phyloP scores from a whole-genome alignment of 2,113 vertebrate genomes.

The Cephalopholis sonnerati region DNA sequence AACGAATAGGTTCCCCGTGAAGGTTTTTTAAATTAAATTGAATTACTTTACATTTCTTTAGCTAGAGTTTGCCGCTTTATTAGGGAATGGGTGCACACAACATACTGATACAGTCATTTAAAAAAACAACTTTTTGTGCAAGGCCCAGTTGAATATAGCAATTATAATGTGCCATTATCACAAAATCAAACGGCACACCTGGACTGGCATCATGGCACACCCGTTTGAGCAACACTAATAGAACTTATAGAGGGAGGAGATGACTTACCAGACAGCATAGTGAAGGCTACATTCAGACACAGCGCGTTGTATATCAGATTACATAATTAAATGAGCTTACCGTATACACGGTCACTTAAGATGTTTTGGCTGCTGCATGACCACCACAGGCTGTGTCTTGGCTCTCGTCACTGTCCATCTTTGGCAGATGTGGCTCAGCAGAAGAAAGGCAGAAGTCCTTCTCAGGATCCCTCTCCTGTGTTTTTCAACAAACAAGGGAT shows the following conservation, averaged over 20 bases:
- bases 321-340: constrained; percentile 27
- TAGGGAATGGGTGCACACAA: no score
- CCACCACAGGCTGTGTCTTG: constrained; percentile 11
- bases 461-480: neutral
- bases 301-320: constrained; percentile 30
- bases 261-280: neutral
- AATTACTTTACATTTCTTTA: no score
- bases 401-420: constrained; percentile 9
- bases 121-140: no score
- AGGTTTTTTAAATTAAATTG: no score
- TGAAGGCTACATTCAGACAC: constrained; percentile 16
- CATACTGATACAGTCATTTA: no score
- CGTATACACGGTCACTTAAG: constrained; percentile 28
- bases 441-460: neutral
- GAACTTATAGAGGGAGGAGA: neutral
- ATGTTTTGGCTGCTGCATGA: constrained; percentile 11
- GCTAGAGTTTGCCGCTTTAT: no score
- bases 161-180: no score
- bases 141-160: no score
- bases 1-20: no score
- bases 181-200: no score
- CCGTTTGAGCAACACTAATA: neutral
- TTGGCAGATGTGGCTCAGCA: neutral
- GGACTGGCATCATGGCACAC: no score
- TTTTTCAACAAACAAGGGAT: neutral